phyloP scores from a whole-genome alignment of 2,888 invertebrate species.

The Erpobdella octoculata region DNA sequence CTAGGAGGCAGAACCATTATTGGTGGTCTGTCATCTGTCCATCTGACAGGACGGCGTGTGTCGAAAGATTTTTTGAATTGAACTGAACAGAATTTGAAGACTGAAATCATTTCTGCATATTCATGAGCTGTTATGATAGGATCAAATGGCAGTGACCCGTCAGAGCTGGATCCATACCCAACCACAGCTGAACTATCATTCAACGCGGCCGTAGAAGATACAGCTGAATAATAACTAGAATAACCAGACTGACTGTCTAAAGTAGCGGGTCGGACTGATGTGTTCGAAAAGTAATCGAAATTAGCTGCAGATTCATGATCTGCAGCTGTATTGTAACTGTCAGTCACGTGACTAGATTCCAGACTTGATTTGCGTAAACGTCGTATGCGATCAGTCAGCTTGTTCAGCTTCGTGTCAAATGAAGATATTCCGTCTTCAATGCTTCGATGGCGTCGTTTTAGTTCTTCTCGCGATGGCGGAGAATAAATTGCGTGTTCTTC shows the following conservation, averaged over 20 bases:
- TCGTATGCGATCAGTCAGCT: conserved; percentile 2
- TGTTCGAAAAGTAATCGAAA: neutral
- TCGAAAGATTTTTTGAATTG: neutral
- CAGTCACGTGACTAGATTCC: no score
- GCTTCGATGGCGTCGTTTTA: conserved; percentile 3
- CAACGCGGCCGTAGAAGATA: neutral
- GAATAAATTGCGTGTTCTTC: conserved; percentile 8
- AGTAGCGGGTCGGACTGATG: neutral
- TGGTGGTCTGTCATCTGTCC: conserved; percentile 13
- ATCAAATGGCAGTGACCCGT: neutral
- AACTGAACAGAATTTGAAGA: neutral
- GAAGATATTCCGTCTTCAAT: conserved; percentile 13
- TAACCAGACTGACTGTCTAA: neutral
- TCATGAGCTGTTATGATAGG: conserved; percentile 10
- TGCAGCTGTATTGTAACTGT: no score
- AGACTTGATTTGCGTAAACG: neutral
- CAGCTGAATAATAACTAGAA: neutral
- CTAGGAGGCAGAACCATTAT: conserved; percentile 21
- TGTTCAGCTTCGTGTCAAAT: conserved; percentile 1
- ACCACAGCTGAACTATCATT: neutral
- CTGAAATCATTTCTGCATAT: conserved; percentile 25
- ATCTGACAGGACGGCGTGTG: neutral
- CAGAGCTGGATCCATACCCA: neutral
- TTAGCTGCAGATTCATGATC: neutral
- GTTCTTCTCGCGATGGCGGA: conserved; percentile 16